Percentiles rank a stretch among this genome's conserved stretches.
phyloP scores from a whole-genome alignment of 2,113 vertebrate genomes.

The Coptodon rendalli region DNA sequence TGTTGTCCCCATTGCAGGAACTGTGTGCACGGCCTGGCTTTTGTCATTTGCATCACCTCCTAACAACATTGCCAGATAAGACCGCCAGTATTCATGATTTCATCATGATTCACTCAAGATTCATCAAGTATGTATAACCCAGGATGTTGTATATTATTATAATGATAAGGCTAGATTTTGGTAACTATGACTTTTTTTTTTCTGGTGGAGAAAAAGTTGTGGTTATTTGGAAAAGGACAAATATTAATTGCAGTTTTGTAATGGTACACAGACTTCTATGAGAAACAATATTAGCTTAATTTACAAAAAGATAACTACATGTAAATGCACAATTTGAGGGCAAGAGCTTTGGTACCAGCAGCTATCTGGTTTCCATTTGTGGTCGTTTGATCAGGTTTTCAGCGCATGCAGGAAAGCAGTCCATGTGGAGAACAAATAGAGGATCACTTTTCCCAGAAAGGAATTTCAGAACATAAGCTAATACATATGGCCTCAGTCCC shows the following conservation, averaged over 20 bases:
- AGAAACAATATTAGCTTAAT: background rate
- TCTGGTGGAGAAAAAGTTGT: background rate
- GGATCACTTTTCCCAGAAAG: background rate
- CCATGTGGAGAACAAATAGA: background rate
- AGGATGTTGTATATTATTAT: background rate
- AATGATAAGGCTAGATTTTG: background rate
- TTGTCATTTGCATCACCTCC: background rate
- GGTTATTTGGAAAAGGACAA: background rate
- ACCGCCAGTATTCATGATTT: background rate
- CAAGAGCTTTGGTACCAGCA: background rate
- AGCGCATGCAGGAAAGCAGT: background rate
- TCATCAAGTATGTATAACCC: background rate
- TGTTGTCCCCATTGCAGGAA: background rate
- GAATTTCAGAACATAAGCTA: background rate
- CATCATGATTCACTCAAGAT: background rate
- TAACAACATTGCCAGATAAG: background rate
- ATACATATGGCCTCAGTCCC: background rate
- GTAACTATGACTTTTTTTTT: background rate
- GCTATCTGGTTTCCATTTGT: background rate
- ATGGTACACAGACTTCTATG: background rate
- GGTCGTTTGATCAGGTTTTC: background rate
- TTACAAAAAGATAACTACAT: background rate
- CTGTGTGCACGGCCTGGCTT: background rate
- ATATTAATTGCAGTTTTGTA: background rate
- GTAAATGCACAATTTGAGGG: background rate